Evolutionary conservation across 2,797 vertebrate species (phyloP).

Genomic region (Gallirallus australis): DNA sequence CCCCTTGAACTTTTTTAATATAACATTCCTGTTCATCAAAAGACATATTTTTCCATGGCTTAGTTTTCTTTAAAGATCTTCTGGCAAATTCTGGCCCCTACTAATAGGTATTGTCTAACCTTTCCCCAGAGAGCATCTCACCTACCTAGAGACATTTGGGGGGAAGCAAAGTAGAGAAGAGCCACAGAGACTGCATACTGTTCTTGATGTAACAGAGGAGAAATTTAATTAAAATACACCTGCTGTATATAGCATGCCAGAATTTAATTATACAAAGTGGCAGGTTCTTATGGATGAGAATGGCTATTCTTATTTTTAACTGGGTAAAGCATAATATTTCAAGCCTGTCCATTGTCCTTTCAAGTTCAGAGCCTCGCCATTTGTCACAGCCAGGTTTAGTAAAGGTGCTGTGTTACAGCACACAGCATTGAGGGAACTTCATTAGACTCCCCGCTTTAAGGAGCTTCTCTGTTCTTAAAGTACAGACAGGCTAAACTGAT

Average conservation of each 20-base stretch:
- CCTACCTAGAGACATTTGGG: neutral
- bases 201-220: neutral
- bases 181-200: neutral
- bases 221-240: conserved; percentile 52
- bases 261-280: conserved; percentile 26
- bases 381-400: neutral
- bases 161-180: neutral
- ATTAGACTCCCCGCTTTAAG: neutral
- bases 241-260: neutral
- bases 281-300: conserved; percentile 6
- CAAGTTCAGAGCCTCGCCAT: conserved; percentile 1
- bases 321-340: neutral
- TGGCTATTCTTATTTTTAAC: neutral
- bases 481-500: neutral
- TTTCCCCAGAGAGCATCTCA: neutral
- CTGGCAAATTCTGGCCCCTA: neutral
- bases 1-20: neutral
- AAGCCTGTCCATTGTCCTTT: conserved; percentile 1
- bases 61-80: neutral
- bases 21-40: neutral
- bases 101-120: neutral
- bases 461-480: neutral
- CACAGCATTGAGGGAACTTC: neutral
- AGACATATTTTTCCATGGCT: neutral
- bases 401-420: neutral